Evolutionary conservation across 2,113 vertebrate genomes (phyloP).

Genomic region (Cinclus mexicanus): DNA sequence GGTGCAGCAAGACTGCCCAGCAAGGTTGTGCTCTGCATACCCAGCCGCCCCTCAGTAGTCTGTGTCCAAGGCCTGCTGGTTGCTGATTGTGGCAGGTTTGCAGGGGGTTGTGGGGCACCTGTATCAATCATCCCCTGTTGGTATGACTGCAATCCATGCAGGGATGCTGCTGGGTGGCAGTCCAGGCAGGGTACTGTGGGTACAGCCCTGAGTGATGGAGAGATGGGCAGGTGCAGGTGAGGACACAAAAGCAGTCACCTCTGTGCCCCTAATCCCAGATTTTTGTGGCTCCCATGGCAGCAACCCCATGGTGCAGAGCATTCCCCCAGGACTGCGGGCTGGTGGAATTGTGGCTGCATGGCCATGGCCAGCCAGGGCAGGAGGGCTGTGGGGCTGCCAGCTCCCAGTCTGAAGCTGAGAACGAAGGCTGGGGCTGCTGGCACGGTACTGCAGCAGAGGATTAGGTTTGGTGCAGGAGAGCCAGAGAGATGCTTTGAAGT

Average conservation of each 20-base stretch:
- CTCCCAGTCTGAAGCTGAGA: not conserved
- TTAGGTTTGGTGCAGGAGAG: conserved; percentile 61
- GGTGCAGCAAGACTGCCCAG: not conserved
- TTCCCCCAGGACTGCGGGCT: not conserved
- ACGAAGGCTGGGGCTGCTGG: not conserved
- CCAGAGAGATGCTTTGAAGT: conserved; percentile 60
- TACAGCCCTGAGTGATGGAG: not conserved
- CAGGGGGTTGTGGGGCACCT: not conserved
- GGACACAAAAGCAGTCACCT: not conserved
- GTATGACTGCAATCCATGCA: not conserved
- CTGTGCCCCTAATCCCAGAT: not conserved
- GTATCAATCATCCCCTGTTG: not conserved
- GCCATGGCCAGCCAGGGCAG: not conserved
- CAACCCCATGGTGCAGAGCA: not conserved
- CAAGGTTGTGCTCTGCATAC: not conserved
- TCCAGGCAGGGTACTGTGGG: not conserved
- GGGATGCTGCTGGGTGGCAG: not conserved
- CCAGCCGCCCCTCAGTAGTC: not conserved
- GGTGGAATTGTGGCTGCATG: not conserved
- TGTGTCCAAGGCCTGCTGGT: not conserved
- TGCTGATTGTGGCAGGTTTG: not conserved
- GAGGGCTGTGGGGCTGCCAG: not conserved
- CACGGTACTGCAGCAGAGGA: conserved; percentile 41
- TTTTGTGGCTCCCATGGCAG: not conserved
- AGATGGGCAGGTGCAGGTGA: not conserved